A percentile compares a stretch with the other conserved stretches of the same genome.
These are phyloP conservation scores for Aphaenogaster floridana DNA, from an alignment of 1,140 invertebrate species.

Conservation along the genomic window DNA sequence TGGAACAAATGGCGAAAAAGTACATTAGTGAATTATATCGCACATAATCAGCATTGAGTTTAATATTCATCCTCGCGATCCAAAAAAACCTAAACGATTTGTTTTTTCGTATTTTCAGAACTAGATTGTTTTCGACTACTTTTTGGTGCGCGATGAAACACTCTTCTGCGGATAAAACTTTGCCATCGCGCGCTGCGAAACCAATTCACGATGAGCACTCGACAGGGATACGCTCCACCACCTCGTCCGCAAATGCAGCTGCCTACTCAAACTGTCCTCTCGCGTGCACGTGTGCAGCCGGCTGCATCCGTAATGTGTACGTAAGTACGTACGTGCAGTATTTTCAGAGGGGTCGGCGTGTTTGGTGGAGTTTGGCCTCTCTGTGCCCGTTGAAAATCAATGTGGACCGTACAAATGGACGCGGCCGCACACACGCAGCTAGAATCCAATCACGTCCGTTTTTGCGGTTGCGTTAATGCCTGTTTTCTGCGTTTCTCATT, in stretches of 20 bases:
- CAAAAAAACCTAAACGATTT: not conserved
- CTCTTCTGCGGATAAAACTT: slow-evolving; percentile 44
- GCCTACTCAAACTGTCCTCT: slow-evolving; percentile 57
- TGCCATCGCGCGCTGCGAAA: slow-evolving; percentile 28
- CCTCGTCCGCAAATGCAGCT: slow-evolving; percentile 61
- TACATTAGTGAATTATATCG: not conserved
- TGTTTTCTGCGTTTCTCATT: slow-evolving; percentile 2
- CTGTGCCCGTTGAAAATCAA: slow-evolving; percentile 39
- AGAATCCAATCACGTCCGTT: slow-evolving; percentile 19
- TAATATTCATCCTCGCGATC: not conserved
- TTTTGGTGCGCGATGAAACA: slow-evolving; percentile 19
- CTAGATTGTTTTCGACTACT: slow-evolving; percentile 25
- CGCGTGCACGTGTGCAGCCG: slow-evolving; percentile 36
- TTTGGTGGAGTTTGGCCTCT: slow-evolving; percentile 15
- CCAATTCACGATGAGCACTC: slow-evolving; percentile 59
- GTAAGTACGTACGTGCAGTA: slow-evolving; percentile 58
- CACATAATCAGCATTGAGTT: not conserved
- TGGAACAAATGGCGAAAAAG: not conserved
- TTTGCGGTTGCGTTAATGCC: slow-evolving; percentile 22
- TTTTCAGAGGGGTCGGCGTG: slow-evolving; percentile 10
- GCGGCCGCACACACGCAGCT: not conserved
- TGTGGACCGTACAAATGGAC: slow-evolving; percentile 12
- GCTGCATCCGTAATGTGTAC: slow-evolving; percentile 57
- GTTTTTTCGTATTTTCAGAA: not conserved
- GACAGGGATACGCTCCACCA: slow-evolving; percentile 49